These are phyloP conservation scores for Rhinolophus ferrumequinum DNA, from an alignment of 2,113 vertebrate species.

Conservation along the genomic window DNA sequence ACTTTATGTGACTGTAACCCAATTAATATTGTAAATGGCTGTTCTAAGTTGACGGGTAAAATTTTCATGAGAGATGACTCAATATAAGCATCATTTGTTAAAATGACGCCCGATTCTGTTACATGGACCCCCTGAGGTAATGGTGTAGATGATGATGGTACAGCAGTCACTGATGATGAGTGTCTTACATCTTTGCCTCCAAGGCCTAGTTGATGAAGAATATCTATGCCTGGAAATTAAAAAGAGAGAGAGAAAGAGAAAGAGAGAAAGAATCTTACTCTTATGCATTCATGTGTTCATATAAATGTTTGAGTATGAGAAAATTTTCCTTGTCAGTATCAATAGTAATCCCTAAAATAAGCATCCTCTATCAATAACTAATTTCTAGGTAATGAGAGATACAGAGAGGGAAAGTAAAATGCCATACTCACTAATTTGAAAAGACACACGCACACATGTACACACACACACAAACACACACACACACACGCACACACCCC, in stretches of 20 bases:
- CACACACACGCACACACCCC: no score
- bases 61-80: conserved; percentile 87
- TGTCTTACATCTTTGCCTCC: conserved; percentile 85
- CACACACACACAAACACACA: neutral
- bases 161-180: conserved; percentile 79
- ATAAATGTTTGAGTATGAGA: conserved; percentile 54
- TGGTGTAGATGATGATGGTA: conserved; percentile 78
- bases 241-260: conserved; percentile 72
- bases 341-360: conserved; percentile 45
- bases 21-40: conserved; percentile 91
- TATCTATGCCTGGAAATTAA: conserved; percentile 92
- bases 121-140: conserved; percentile 85
- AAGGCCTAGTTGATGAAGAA: conserved; percentile 93
- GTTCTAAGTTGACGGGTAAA: conserved; percentile 86
- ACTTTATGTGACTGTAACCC: conserved; percentile 91
- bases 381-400: conserved; percentile 3
- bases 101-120: conserved; percentile 87
- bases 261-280: conserved; percentile 59
- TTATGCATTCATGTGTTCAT: conserved; percentile 54
- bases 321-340: conserved; percentile 31
- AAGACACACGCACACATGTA: no score
- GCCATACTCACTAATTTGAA: neutral
- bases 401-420: neutral
- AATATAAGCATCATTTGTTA: conserved; percentile 86
- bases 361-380: neutral